These are phyloP conservation scores for Gymnoscopelus braueri DNA, from an alignment of 2,797 vertebrate genomes.

Conservation along the genomic window DNA sequence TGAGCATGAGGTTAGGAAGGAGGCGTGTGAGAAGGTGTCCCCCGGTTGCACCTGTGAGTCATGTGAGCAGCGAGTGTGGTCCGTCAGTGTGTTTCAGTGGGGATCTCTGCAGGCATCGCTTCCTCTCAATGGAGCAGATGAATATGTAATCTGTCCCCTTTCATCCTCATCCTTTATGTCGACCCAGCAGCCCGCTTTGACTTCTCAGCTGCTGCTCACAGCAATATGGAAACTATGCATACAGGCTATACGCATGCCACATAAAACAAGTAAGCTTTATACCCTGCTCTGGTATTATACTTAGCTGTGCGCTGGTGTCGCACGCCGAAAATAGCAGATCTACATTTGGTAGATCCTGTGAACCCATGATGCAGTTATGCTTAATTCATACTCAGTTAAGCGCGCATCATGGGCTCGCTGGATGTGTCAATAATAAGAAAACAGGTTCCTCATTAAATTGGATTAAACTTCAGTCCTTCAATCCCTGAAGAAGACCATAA, in stretches of 20 bases:
- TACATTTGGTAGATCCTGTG: too few relatives aligned
- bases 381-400: too few relatives aligned
- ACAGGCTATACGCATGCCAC: constrained; percentile 32
- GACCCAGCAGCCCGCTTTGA: constrained; percentile 32
- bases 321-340: too few relatives aligned
- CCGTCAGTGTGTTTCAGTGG: constrained; percentile 50
- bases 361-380: too few relatives aligned
- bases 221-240: constrained; percentile 33
- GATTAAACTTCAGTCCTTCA: too few relatives aligned
- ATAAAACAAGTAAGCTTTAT: constrained; percentile 29
- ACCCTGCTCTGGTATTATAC: too few relatives aligned
- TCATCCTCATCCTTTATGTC: constrained; percentile 71
- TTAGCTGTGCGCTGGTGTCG: too few relatives aligned
- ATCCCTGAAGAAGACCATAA: too few relatives aligned
- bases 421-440: too few relatives aligned
- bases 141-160: constrained; percentile 81
- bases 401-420: too few relatives aligned
- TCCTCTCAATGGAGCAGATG: constrained; percentile 79
- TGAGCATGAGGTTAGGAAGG: neutral
- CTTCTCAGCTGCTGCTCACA: constrained; percentile 44
- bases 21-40: constrained; percentile 10
- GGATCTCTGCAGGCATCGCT: constrained; percentile 75
- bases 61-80: constrained; percentile 42
- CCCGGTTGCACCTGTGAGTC: constrained; percentile 75
- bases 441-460: too few relatives aligned